These are phyloP conservation scores for Anodontia alba DNA, from an alignment of 2,888 invertebrate genomes.

Conservation along the genomic window DNA sequence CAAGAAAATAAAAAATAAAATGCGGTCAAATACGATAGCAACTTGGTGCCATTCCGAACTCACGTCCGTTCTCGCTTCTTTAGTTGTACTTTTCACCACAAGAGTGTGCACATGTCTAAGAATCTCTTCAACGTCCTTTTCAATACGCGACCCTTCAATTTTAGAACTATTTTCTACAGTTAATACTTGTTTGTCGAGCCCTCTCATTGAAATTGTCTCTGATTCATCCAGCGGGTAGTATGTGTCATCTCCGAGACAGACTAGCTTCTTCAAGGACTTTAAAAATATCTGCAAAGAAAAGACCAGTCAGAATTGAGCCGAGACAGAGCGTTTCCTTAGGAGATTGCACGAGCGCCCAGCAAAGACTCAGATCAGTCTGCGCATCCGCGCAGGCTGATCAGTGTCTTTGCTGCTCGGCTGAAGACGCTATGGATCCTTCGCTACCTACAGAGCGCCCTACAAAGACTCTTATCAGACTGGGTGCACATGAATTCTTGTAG, in stretches of 20 bases:
- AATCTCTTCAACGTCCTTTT: conserved; percentile 76
- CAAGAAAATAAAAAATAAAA: conserved; percentile 76
- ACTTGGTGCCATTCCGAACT: conserved; percentile 80
- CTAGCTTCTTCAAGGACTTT: conserved; percentile 72
- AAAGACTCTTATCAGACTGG: no score
- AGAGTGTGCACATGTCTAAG: conserved; percentile 70
- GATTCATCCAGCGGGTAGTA: conserved; percentile 77
- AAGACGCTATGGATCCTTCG: no score
- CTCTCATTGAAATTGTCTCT: conserved; percentile 74
- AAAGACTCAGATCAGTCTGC: no score
- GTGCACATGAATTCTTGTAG: no score
- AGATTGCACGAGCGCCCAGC: no score
- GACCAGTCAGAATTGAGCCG: neutral
- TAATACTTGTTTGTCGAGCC: conserved; percentile 66
- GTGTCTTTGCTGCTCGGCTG: no score
- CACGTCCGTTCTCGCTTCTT: conserved; percentile 68
- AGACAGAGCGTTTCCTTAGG: no score
- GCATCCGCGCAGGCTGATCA: no score
- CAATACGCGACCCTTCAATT: conserved; percentile 59
- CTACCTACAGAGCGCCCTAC: no score
- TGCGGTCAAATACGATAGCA: conserved; percentile 80
- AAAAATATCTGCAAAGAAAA: conserved; percentile 72
- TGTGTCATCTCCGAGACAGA: conserved; percentile 74
- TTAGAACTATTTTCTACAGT: conserved; percentile 12
- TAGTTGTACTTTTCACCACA: conserved; percentile 62